Evolutionary conservation across 2,113 vertebrate genomes (phyloP), one percentile per base, ranked within the genome.

Genomic region (Cryptomyrus ogoouensis): DNA sequence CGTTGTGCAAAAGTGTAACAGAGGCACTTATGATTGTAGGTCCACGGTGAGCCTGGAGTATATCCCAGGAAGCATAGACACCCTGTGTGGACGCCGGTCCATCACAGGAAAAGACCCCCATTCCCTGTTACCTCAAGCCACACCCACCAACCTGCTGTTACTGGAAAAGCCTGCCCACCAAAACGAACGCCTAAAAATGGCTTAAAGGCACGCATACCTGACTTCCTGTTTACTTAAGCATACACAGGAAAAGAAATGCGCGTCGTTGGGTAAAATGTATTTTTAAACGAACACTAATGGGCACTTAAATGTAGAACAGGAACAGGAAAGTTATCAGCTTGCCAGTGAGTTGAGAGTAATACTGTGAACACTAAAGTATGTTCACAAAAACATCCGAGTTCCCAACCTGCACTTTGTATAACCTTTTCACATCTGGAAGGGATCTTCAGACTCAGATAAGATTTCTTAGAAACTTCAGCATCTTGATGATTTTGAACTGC

Each of bases 241-340:
- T 39, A 56, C 21, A 39, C 66, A 9, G 70, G 52, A 88, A 91
- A 70, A 50, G 42, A 83, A 93, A 90, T 91, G 92, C 58, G 12
- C 90, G 91, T 92, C 62, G 91, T 87, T 90, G 90, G 80, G 89
- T 85, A 77, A 90, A 91, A 49, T 50, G 52, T 31, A 50, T 88
- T 88, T 56, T 89, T 35, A 89, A 92, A 91, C 53, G 31, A 89
- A 92, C 88, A 87, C 87, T 89, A 90, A 91, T 91, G 90, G 89
- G 91, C 70, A 91, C 85, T 90, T 84, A 88, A 83, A 77, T 27
- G 88, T n/a, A 85, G 58, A 87, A 52, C 15, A 46, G 77, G 58
- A 89, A 62, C n/a, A 9, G 17, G 21, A 39, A 83, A 62, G 77
- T 3, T 31, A 83, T 44, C 77, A 89, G 24, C 27, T 13, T 50